These are phyloP conservation scores for Bagarius yarrelli DNA, from an alignment of 2,113 vertebrate species.

Conservation along the genomic window DNA sequence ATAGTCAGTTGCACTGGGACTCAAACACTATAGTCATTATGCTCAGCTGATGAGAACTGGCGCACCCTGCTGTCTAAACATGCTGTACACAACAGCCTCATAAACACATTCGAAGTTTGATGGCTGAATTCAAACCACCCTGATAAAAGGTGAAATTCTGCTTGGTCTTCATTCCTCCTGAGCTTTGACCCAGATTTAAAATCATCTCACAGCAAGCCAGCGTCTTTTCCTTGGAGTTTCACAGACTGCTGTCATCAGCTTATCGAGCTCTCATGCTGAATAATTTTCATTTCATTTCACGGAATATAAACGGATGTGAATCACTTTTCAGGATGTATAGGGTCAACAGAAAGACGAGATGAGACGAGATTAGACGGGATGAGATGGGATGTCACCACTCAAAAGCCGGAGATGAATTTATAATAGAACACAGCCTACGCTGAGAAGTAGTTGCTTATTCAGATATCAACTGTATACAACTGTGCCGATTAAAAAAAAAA, in stretches of 20 bases:
- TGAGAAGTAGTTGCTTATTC: neutral
- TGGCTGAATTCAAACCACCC: conserved; percentile 10
- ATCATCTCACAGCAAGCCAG: conserved; percentile 22
- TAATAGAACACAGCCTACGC: neutral
- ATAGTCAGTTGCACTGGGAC: neutral
- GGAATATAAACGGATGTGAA: conserved; percentile 32
- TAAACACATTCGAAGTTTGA: conserved; percentile 22
- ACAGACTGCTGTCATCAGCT: conserved; percentile 1
- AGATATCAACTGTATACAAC: too few species aligned
- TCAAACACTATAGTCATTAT: neutral
- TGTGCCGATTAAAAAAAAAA: too few species aligned
- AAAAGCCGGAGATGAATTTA: conserved; percentile 1
- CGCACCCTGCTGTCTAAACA: neutral
- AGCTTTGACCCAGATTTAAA: conserved; percentile 59
- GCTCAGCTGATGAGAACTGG: neutral
- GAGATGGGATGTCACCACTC: neutral
- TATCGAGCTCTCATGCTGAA: conserved; percentile 4
- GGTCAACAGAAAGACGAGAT: conserved; percentile 24
- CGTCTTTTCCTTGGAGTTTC: conserved; percentile 22
- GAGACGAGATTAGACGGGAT: conserved; percentile 7
- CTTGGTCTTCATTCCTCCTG: conserved; percentile 17
- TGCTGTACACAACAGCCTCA: conserved; percentile 4
- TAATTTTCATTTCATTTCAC: conserved; percentile 37
- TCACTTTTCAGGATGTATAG: conserved; percentile 32
- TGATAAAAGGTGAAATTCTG: conserved; percentile 36